Evolutionary conservation across 2,888 invertebrate species (phyloP).

Genomic region (Quadroppia sp.): DNA sequence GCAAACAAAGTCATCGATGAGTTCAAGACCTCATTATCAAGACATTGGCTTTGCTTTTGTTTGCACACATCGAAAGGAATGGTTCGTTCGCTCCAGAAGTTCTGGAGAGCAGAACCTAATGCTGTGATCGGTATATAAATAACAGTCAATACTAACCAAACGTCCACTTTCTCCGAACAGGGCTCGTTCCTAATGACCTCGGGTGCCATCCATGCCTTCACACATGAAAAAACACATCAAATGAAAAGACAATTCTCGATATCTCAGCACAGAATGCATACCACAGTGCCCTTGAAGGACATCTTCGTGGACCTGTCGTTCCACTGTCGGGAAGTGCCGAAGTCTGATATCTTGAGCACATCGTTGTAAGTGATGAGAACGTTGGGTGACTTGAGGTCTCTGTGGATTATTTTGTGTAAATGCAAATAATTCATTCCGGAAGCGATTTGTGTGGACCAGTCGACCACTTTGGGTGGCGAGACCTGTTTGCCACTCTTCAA

Average conservation of each 20-base stretch:
- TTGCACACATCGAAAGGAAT: too few species aligned
- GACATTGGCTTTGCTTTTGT: too few species aligned
- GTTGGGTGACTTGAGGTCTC: conserved; percentile 98
- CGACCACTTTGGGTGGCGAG: conserved; percentile 76
- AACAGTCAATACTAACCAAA: conserved; percentile 64
- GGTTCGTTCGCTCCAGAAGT: too few species aligned
- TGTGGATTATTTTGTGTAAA: conserved; percentile 90
- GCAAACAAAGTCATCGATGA: too few species aligned
- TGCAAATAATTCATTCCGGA: conserved; percentile 96
- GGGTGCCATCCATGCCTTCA: conserved; percentile 99
- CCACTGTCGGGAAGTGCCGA: conserved; percentile 92
- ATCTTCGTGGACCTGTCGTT: conserved; percentile 91
- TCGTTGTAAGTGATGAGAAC: conserved; percentile 73
- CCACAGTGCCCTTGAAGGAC: conserved; percentile 71
- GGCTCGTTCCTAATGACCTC: conserved; percentile 95
- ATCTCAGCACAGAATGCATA: not conserved
- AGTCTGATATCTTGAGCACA: conserved; percentile 92
- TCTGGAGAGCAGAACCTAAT: too few species aligned
- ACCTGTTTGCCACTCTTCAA: conserved; percentile 72
- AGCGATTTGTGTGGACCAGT: conserved; percentile 94
- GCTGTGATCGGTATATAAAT: too few species aligned
- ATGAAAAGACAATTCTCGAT: not conserved
- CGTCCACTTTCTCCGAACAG: conserved; percentile 95
- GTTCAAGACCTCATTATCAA: too few species aligned
- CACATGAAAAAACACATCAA: conserved; percentile 56